Conservation (phyloP, 2,113 vertebrate species). For the Ursus arctos region DNA sequence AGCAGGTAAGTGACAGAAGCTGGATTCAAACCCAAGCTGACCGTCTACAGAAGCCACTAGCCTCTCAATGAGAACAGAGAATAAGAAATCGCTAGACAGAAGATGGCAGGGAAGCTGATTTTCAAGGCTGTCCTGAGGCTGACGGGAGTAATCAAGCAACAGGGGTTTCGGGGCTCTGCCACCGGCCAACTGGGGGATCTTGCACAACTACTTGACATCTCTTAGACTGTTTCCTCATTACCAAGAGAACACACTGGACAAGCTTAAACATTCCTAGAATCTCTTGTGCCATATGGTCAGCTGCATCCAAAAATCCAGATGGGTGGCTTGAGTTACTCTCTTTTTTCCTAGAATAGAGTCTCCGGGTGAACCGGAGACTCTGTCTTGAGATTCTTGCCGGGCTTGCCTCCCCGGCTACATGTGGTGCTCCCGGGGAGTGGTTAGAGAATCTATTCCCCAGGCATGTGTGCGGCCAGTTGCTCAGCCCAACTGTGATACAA, state of each 20-base stretch:
- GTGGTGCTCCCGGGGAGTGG: fast-evolving
- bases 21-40: background rate
- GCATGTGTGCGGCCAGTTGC: background rate
- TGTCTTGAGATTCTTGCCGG: background rate
- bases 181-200: background rate
- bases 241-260: background rate
- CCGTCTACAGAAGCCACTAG: background rate
- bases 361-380: background rate
- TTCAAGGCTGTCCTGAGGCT: background rate
- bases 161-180: background rate
- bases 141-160: background rate
- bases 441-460: background rate
- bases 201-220: background rate
- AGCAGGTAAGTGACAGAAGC: background rate
- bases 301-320: background rate
- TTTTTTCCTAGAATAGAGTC: background rate
- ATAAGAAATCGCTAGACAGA: background rate
- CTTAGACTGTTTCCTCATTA: background rate
- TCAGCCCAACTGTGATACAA: background rate
- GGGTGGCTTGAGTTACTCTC: background rate
- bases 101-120: background rate
- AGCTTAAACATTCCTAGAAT: background rate
- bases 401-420: background rate
- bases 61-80: background rate
- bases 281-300: background rate